Conservation (phyloP, 2,113 vertebrate genomes). For the Cariama cristata region DNA sequence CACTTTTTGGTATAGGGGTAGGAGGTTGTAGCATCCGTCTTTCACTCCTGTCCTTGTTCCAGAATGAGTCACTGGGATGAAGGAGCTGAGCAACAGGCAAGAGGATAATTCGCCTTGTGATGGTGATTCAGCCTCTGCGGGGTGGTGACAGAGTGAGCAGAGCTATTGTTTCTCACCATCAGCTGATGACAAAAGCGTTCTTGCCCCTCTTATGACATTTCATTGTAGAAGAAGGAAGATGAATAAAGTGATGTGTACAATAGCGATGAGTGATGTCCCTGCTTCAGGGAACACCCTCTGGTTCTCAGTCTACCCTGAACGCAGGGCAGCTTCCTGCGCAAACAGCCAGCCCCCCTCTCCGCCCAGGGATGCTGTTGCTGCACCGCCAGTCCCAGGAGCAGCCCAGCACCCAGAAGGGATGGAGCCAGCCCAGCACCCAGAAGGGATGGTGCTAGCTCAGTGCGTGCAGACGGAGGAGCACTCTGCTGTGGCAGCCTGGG, state of each 20-base stretch:
- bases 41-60: not conserved
- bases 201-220: not conserved
- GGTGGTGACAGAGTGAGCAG: not conserved
- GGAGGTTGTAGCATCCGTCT: not conserved
- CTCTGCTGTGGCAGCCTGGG: not conserved
- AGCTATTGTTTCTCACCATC: constrained; percentile 25
- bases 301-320: not conserved
- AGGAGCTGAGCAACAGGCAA: constrained; percentile 1
- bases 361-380: not conserved
- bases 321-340: not conserved
- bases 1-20: not conserved
- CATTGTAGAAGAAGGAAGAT: not conserved
- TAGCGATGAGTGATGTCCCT: not conserved
- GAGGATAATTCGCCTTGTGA: not conserved
- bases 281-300: not conserved
- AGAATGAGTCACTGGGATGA: not conserved
- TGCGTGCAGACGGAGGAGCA: rapidly evolving
- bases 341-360: not conserved
- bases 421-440: rapidly evolving
- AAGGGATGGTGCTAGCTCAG: not conserved
- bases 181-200: not conserved
- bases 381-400: rapidly evolving
- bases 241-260: not conserved
- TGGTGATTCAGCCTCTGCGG: constrained; percentile 47
- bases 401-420: rapidly evolving